Conservation (phyloP, 2,888 invertebrate species). For the Nemoura dubitans region DNA sequence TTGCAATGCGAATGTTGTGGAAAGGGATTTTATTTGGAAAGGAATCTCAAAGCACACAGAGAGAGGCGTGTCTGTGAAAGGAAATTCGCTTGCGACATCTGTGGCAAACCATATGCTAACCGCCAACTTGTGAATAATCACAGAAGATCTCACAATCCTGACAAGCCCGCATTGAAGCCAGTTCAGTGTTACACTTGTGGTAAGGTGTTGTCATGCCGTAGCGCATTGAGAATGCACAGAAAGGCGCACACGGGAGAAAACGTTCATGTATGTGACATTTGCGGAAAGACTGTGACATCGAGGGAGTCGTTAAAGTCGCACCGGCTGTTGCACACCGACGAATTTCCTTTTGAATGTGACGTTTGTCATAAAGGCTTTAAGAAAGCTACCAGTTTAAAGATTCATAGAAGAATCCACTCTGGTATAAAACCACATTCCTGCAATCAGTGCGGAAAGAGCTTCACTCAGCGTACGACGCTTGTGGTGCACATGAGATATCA, state of each 20-base stretch:
- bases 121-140: slow-evolving; percentile 30
- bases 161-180: slow-evolving; percentile 13
- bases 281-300: slow-evolving; percentile 47
- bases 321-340: slow-evolving; percentile 60
- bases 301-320: slow-evolving; percentile 61
- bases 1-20: neutral
- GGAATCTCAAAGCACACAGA: slow-evolving; percentile 32
- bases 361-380: slow-evolving; percentile 60
- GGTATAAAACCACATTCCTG: slow-evolving; percentile 47
- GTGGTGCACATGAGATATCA: slow-evolving; percentile 48
- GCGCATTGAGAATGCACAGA: slow-evolving; percentile 9
- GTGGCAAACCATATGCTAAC: slow-evolving; percentile 27
- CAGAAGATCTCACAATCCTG: neutral
- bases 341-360: slow-evolving; percentile 59
- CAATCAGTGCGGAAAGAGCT: slow-evolving; percentile 42
- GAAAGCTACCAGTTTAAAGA: slow-evolving; percentile 52
- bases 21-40: slow-evolving; percentile 50
- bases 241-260: slow-evolving; percentile 34
- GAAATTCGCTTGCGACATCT: slow-evolving; percentile 39
- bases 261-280: slow-evolving; percentile 48
- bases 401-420: slow-evolving; percentile 46
- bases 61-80: slow-evolving; percentile 22
- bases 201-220: slow-evolving; percentile 24
- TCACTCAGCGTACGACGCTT: slow-evolving; percentile 41
- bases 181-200: slow-evolving; percentile 47